Evolutionary conservation across 2,888 invertebrate genomes (phyloP), one percentile per base, ranked within the genome.

Genomic region (Tinea semifulvella): DNA sequence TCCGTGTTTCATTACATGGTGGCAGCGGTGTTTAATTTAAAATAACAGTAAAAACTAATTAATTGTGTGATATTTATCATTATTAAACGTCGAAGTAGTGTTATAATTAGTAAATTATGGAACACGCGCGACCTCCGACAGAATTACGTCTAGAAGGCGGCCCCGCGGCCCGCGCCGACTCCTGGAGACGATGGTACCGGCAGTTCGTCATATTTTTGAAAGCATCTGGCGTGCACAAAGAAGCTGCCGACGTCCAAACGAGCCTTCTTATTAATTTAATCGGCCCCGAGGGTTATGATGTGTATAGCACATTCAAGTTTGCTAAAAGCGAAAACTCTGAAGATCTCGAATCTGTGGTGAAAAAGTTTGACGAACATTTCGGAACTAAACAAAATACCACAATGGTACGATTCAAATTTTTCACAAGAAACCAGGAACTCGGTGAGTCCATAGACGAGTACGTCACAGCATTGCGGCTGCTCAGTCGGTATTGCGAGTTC

Each of bases 131-230:
- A 2, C 48, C 46, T 11, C 46, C 44, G 19, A 40, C 39, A 14
- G 42, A 47, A 20, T 25, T 45, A n/a, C 26, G 25, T 13, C 14
- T 45, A 19, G 43, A 43, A 43, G 45, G 47, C 25, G 39, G 46
- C 2, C 46, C 47, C 22, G 31, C 38, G 14, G 43, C 18, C n/a
- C 47, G 47, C 2, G 47, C 47, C 7, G 44, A 47, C n/a, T 25
- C 44, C 27, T 48, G 48, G 48, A 43, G 46, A 6, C 43, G 43
- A 28, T 48, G 48, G 44, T 17, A 27, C 8, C 16, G 27, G 11
- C 45, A 48, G 22, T 48, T 45, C 19, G 1, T 22, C 16, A 39
- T 48, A 18, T 47, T 47, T 36, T 11, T 45, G 13, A 47, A 47
- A 19, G 45, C 45, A 1, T 47, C 47, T 2, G 47, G 45, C 7